A percentile compares a stretch with the other conserved stretches of the same genome.
These are phyloP conservation scores for Polydrusus cervinus DNA, from an alignment of 2,888 invertebrate species.

Conservation along the genomic window DNA sequence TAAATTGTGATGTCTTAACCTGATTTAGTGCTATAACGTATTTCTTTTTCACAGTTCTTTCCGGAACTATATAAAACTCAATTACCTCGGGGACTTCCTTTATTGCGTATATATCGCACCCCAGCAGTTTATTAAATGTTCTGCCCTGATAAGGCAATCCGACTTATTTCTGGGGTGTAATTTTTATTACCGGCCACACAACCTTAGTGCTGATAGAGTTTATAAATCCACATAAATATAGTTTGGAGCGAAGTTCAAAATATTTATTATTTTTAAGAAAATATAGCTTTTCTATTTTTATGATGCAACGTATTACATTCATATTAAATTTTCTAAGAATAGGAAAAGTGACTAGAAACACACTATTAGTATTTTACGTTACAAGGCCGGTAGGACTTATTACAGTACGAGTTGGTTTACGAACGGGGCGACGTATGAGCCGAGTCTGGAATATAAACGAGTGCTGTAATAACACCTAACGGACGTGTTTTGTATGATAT, in stretches of 20 bases:
- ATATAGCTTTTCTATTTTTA: neutral
- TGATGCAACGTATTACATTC: neutral
- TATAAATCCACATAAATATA: constrained; percentile 6
- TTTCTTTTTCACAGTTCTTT: constrained; percentile 49
- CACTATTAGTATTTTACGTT: too few species aligned
- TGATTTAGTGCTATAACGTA: constrained; percentile 48
- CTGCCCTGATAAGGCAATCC: constrained; percentile 55
- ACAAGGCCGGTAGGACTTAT: too few species aligned
- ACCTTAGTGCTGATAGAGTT: constrained; percentile 25
- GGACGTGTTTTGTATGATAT: too few species aligned
- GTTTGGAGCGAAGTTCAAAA: neutral
- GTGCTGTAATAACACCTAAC: too few species aligned
- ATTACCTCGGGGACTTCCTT: constrained; percentile 55
- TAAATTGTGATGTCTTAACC: constrained; percentile 44
- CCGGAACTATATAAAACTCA: constrained; percentile 56
- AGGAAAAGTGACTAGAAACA: too few species aligned
- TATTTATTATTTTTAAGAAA: neutral
- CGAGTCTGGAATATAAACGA: too few species aligned
- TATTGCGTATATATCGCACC: constrained; percentile 56
- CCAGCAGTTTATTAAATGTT: constrained; percentile 54
- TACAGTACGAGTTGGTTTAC: too few species aligned
- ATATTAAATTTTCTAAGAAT: too few species aligned
- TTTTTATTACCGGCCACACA: constrained; percentile 51
- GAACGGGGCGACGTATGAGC: too few species aligned
- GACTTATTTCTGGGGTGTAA: constrained; percentile 55